Conservation (phyloP, 37 sponge, comb jelly and placozoan species). For the Lycopodina hypogea region DNA sequence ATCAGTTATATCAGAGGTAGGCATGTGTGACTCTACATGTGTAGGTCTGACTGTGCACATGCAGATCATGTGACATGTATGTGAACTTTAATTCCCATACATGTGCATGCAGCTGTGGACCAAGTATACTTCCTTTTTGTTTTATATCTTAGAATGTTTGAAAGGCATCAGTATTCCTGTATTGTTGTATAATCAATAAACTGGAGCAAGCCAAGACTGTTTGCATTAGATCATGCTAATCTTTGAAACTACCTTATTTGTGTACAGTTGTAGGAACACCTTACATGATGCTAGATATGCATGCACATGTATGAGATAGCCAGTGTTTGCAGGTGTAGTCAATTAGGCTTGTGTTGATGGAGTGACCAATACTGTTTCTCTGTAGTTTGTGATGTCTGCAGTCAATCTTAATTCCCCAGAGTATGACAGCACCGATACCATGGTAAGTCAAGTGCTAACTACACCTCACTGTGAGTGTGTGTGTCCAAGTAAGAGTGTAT, state of each 20-base stretch:
- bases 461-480: not conserved
- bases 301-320: too few relatives aligned
- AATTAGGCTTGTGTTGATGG: too few relatives aligned
- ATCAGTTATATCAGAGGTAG: conserved; percentile 43
- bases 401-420: conserved; percentile 16
- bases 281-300: too few relatives aligned
- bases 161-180: conserved; percentile 3
- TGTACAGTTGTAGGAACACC: too few relatives aligned
- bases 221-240: too few relatives aligned
- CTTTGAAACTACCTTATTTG: too few relatives aligned
- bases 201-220: too few relatives aligned
- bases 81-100: too few relatives aligned
- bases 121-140: too few relatives aligned
- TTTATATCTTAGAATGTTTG: not conserved
- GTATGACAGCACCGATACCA: conserved; percentile 57
- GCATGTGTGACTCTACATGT: not conserved
- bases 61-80: not conserved
- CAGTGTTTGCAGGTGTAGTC: not conserved
- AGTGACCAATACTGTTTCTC: not conserved
- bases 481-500: not conserved
- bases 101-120: too few relatives aligned
- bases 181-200: too few relatives aligned
- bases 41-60: not conserved
- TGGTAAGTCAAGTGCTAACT: conserved; percentile 44
- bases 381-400: conserved; percentile 30